Evolutionary conservation across 2,888 invertebrate species (phyloP), one percentile per base, ranked within the genome.

Genomic region (Eurois occulta): DNA sequence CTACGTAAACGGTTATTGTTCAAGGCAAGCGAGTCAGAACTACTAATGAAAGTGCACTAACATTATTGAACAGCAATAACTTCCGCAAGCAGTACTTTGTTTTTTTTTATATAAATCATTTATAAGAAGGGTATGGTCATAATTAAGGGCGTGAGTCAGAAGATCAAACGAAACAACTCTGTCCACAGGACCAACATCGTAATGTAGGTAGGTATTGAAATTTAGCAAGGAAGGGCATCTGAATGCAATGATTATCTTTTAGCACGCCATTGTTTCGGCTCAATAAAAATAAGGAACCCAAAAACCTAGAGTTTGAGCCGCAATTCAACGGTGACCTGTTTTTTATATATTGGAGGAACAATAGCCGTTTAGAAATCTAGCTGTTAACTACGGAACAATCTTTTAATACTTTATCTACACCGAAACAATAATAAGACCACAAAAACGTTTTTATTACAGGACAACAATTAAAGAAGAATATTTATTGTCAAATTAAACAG

Each of bases 231-330:
- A 7, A 2, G 46, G 21, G 21, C 10, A 24, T 52, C 24, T 2
- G 52, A 52, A 10, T 52, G 41, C 52, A 72, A 79, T 60, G 10
- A 79, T 64, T 76, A 58, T 72, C 28, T 43, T 72, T 58, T 66
- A 58, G 41, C 18, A 13, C 41, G 32, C 68, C 18, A 67, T 74
- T 80, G 52, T 80, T 48, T 35, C n/a, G 32, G 10, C 52, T 13
- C 16, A 24, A 69, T 16, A 48, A 60, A 78, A 55, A 60, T n/a
- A 7, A 18, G 38, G 60, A 38, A 43, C 41, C 48, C 64, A 18
- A 77, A 77, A 75, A 62, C 68, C n/a, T 64, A 38, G 55, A 52
- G 52, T 68, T 28, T 32, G 32, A 8, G 38, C 38, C 13, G 7
- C 18, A 52, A 38, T 77, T 71, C 18, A 60, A 55, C 3, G 52